These are phyloP conservation scores for Xenentodon cancila DNA, from an alignment of 2,797 vertebrate species.

Conservation along the genomic window DNA sequence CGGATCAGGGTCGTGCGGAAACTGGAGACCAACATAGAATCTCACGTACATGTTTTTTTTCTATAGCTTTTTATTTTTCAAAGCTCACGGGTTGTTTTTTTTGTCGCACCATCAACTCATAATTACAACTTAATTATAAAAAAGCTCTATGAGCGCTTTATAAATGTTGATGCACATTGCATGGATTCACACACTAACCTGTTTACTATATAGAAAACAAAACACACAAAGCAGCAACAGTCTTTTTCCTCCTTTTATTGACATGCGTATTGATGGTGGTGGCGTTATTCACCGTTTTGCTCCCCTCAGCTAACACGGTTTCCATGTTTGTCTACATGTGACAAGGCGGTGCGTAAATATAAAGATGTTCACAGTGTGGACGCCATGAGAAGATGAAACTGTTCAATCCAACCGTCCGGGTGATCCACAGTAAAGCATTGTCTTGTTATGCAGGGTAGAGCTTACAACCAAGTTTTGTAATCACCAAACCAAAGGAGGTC, in stretches of 20 bases:
- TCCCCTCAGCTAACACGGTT: slow-evolving; percentile 3
- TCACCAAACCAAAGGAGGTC: slow-evolving; percentile 25
- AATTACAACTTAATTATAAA: no score
- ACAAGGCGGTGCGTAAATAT: slow-evolving; percentile 18
- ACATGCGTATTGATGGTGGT: slow-evolving; percentile 50
- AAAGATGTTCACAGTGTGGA: slow-evolving; percentile 26
- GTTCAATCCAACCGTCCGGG: slow-evolving; percentile 16
- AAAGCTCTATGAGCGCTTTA: no score
- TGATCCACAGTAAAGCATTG: slow-evolving; percentile 23
- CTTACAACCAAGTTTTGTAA: background rate
- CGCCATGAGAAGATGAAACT: slow-evolving; percentile 11
- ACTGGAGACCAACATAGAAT: no score
- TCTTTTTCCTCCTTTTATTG: slow-evolving; percentile 66
- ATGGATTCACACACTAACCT: no score
- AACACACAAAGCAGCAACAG: slow-evolving; percentile 13
- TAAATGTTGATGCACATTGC: no score
- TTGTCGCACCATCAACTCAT: no score
- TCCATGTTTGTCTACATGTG: slow-evolving; percentile 29
- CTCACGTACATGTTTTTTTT: no score
- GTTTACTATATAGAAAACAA: background rate
- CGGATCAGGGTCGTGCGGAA: no score
- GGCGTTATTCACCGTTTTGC: slow-evolving; percentile 17
- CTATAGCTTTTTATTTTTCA: no score
- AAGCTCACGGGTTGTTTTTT: no score
- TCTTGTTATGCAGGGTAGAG: slow-evolving; percentile 2